Evolutionary conservation across 2,113 vertebrate genomes (phyloP).

Genomic region (Archilochus colubris): DNA sequence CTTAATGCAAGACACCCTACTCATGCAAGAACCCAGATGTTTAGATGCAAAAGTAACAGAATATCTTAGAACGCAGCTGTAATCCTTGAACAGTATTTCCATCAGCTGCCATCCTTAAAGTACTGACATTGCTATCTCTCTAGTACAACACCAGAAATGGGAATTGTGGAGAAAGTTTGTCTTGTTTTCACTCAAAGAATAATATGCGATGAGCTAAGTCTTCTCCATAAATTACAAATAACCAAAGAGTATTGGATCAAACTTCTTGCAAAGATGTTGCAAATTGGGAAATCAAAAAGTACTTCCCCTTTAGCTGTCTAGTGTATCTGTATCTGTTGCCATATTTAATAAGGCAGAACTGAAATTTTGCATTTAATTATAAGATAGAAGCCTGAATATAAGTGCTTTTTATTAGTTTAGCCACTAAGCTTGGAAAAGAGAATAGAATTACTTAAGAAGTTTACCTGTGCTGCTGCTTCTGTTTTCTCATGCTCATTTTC

Average conservation of each 20-base stretch:
- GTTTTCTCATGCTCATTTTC: not conserved
- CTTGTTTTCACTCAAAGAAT: not conserved
- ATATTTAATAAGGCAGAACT: not conserved
- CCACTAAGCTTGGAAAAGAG: not conserved
- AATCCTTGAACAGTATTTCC: not conserved
- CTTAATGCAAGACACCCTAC: not conserved
- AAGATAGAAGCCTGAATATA: not conserved
- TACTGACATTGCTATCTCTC: not conserved
- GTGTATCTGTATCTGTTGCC: not conserved
- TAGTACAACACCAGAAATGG: not conserved
- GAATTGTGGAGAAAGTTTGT: not conserved
- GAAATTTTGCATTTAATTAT: not conserved
- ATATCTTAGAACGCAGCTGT: not conserved
- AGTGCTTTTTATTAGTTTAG: not conserved
- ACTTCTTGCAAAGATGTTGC: not conserved
- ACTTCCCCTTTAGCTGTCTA: not conserved
- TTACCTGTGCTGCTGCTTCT: not conserved
- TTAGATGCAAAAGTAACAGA: not conserved
- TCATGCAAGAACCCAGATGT: not conserved
- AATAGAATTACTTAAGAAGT: not conserved
- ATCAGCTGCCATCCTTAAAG: not conserved
- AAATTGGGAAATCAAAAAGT: not conserved
- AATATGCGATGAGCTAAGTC: not conserved
- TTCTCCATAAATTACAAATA: not conserved
- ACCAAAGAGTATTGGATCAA: not conserved